Conservation (phyloP, 2,113 vertebrate genomes). For the Dissostichus mawsoni region DNA sequence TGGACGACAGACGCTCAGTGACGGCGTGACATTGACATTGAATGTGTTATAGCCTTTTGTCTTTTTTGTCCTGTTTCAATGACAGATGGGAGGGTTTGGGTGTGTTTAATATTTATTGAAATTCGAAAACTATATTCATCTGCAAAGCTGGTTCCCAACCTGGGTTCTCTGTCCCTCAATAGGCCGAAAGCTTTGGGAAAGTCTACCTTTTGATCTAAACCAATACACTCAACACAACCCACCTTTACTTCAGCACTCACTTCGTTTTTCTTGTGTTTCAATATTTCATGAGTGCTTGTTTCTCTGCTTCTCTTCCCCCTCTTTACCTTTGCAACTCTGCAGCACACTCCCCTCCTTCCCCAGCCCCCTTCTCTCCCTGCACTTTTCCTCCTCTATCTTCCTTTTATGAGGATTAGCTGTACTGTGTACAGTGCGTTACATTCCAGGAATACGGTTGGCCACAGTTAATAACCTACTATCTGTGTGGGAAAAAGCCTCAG, state of each 20-base stretch:
- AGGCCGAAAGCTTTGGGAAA: too few relatives aligned
- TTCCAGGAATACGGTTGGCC: conserved; percentile 67
- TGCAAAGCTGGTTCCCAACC: neutral
- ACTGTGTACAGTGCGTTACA: conserved; percentile 51
- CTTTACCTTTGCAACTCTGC: neutral
- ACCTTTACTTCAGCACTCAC: neutral
- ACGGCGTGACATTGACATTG: too few relatives aligned
- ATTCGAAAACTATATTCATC: conserved; percentile 1
- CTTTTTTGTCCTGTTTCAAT: too few relatives aligned
- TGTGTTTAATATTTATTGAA: neutral
- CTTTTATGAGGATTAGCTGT: conserved; percentile 74
- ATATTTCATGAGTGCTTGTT: conserved; percentile 4
- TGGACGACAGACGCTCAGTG: too few relatives aligned
- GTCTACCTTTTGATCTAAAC: too few relatives aligned
- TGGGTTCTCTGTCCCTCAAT: too few relatives aligned
- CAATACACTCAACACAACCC: too few relatives aligned
- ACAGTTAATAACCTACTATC: conserved; percentile 67
- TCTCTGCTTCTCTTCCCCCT: conserved; percentile 2
- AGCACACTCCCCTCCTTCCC: neutral
- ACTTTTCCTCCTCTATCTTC: neutral
- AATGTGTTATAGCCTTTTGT: too few relatives aligned
- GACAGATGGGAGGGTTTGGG: neutral
- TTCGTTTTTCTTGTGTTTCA: neutral
- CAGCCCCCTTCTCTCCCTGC: neutral
- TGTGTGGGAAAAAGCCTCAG: conserved; percentile 61